Evolutionary conservation across 2,888 invertebrate genomes (phyloP), one percentile per base, ranked within the genome.

Genomic region (Carpatolechia fugitivella): DNA sequence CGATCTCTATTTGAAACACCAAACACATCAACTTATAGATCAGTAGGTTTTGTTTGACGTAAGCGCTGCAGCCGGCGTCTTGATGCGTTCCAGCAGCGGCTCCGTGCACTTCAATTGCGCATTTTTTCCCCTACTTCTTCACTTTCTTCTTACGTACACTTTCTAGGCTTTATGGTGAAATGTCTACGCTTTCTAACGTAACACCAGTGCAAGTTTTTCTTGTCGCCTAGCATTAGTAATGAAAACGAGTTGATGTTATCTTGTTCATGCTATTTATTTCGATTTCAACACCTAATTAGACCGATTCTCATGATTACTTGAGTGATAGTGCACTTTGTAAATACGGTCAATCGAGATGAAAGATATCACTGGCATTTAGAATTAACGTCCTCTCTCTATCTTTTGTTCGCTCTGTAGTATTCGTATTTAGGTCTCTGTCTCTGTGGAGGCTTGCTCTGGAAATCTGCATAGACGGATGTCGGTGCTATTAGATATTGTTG

Each of bases 401-500:
- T 70, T 72, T 70, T 70, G 68, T 74, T 78, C 65, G 74, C 76
- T 78, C 78, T 80, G 78, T 82, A 74, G 68, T 64, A 71, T 67
- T 70, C 72, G 62, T 82, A 86, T 86, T 85, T 86, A 82, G 87
- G 84, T 83, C 83, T 78, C 66, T 69, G 67, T 77, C 74, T 76
- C 70, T 70, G 74, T 79, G 79, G 78, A 84, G 81, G 80, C 76
- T 82, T 78, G 85, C 82, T 87, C 86, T 86, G 86, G 85, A 85
- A 88, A 88, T 88, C 86, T 87, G 86, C 88, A 87, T 88, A 87
- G 85, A 86, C 87, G 88, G 88, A 88, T 87, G 86, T 85, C 64
- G 78, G 82, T 76, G 82, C 80, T 82, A 84, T 85, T 86, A 86
- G 82, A 85, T 83, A 84, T 83, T 82, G 85, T 84, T 78, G 80